These are phyloP conservation scores for Nemapogon koenigi DNA, from an alignment of 2,888 invertebrate species.

Conservation along the genomic window DNA sequence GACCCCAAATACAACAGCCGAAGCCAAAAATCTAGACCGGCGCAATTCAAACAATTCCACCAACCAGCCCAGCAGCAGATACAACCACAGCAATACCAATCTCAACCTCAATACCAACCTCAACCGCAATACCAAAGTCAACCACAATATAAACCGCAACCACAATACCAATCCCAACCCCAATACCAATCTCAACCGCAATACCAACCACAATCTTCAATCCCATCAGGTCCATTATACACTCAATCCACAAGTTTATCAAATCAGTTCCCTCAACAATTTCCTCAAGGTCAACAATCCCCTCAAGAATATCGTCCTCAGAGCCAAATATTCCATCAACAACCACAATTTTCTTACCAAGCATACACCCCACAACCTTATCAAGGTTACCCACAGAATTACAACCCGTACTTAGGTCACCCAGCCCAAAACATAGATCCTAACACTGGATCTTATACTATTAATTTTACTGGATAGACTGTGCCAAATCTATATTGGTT, in stretches of 20 bases:
- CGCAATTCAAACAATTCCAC: conserved; percentile 27
- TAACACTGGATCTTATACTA: conserved; percentile 77
- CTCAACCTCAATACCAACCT: conserved; percentile 26
- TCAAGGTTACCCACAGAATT: conserved; percentile 34
- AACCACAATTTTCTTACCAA: conserved; percentile 48
- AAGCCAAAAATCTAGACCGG: conserved; percentile 20
- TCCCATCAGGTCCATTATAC: conserved; percentile 24
- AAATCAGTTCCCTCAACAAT: conserved; percentile 33
- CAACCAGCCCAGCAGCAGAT: conserved; percentile 31
- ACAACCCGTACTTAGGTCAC: conserved; percentile 67
- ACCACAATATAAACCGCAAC: conserved; percentile 25
- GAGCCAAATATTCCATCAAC: conserved; percentile 48
- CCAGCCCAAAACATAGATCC: conserved; percentile 78
- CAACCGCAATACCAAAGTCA: conserved; percentile 18
- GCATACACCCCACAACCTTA: conserved; percentile 37
- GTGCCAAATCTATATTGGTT: conserved; percentile 1
- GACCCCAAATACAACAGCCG: conserved; percentile 68
- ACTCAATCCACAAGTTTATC: conserved; percentile 32
- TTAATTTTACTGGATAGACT: conserved; percentile 70
- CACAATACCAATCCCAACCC: conserved; percentile 25
- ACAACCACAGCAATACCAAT: conserved; percentile 21
- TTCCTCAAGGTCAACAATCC: too few species aligned
- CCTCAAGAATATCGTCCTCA: conserved; percentile 27
- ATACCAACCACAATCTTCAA: conserved; percentile 24
- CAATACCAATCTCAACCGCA: conserved; percentile 18